Evolutionary conservation across 64 coral and sea anemone species (phyloP).

Genomic region (Platygyra sinensis): DNA sequence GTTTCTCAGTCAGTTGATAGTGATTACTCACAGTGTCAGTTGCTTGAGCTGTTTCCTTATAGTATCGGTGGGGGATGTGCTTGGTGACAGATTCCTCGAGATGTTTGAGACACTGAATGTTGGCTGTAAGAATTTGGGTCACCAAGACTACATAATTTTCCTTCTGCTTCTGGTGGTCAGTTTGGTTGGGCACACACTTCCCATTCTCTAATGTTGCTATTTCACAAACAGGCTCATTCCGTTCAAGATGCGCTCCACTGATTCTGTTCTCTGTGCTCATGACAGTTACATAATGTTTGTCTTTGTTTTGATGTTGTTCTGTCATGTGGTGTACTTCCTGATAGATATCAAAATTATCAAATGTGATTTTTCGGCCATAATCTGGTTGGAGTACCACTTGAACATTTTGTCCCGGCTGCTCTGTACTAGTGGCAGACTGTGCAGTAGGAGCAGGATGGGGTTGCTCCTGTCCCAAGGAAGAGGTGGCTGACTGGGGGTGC

Average conservation of each 20-base stretch:
- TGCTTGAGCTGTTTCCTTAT: no score
- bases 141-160: constrained; percentile 56
- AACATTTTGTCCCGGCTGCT: no score
- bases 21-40: no score
- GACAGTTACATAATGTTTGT: constrained; percentile 19
- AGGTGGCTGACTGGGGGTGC: no score
- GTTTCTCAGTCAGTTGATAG: no score
- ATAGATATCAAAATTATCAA: constrained; percentile 15
- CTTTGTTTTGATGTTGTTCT: constrained; percentile 39
- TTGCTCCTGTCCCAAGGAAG: no score
- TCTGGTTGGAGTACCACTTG: constrained; percentile 4
- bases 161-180: constrained; percentile 5
- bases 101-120: constrained; percentile 12
- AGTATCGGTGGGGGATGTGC: constrained; percentile 10
- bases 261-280: constrained; percentile 19
- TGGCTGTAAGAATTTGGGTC: constrained; percentile 18
- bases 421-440: no score
- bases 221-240: neutral
- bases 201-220: constrained; percentile 44
- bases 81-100: neutral
- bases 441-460: no score
- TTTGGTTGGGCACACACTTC: constrained; percentile 24
- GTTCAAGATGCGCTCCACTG: neutral
- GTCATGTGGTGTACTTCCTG: constrained; percentile 30
- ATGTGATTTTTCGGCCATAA: constrained; percentile 28